Evolutionary conservation across 1,140 invertebrate species (phyloP).

Genomic region (Lepidurus packardi): DNA sequence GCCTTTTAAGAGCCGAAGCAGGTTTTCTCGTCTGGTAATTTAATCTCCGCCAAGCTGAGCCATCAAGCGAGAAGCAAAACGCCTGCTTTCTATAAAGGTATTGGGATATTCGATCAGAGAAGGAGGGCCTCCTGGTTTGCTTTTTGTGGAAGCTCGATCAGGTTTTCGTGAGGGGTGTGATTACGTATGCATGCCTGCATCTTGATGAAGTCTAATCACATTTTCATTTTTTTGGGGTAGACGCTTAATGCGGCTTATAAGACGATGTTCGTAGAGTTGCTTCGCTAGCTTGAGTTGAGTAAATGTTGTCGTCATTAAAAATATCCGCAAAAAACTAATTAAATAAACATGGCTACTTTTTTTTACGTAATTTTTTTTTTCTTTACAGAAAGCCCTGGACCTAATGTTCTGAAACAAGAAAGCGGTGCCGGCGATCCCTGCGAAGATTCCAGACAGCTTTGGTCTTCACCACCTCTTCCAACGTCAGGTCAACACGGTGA

Average conservation of each 20-base stretch:
- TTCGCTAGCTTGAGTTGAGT: background rate
- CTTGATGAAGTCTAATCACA: slow-evolving; percentile 22
- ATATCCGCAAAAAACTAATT: background rate
- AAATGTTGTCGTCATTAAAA: background rate
- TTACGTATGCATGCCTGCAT: slow-evolving; percentile 18
- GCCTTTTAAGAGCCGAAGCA: background rate
- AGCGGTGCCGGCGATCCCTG: background rate
- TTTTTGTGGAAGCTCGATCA: slow-evolving; percentile 6
- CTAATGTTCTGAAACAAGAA: background rate
- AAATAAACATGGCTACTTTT: background rate
- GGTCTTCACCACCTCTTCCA: background rate
- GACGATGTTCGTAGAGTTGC: background rate
- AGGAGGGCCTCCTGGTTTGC: background rate
- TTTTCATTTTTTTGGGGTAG: background rate
- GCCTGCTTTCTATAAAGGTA: background rate
- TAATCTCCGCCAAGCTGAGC: background rate
- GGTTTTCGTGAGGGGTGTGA: slow-evolving; percentile 17
- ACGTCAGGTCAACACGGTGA: slow-evolving; percentile 4
- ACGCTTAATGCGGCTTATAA: too few species aligned
- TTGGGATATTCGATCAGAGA: background rate
- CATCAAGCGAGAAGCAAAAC: slow-evolving; percentile 19
- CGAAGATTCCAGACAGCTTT: background rate
- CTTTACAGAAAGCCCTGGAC: background rate
- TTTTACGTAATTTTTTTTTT: background rate
- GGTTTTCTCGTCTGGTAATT: slow-evolving; percentile 2